Conservation (phyloP, 2,113 vertebrate genomes). For the Syngnathus floridae region DNA sequence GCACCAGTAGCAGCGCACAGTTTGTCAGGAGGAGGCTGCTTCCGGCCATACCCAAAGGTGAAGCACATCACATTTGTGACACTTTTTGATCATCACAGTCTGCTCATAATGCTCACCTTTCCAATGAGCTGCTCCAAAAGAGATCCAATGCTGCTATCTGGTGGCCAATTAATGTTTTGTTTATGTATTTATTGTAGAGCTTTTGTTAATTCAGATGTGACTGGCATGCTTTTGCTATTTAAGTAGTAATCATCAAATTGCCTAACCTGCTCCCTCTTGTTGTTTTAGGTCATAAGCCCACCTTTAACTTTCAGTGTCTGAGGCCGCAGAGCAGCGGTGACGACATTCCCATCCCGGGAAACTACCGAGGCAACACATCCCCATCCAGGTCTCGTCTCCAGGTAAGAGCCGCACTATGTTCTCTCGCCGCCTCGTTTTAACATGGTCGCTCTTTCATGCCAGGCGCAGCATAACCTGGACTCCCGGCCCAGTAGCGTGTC, state of each 20-base stretch:
- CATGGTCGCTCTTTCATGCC: background rate
- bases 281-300: slow-evolving; percentile 72
- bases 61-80: slow-evolving; percentile 11
- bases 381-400: slow-evolving; percentile 63
- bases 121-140: no score
- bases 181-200: background rate
- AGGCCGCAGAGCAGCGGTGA: slow-evolving; percentile 80
- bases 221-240: no score
- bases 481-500: slow-evolving; percentile 69
- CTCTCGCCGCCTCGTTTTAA: background rate
- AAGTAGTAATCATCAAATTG: background rate
- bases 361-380: slow-evolving; percentile 71
- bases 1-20: slow-evolving; percentile 15
- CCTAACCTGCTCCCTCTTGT: background rate
- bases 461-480: slow-evolving; percentile 72
- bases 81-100: no score
- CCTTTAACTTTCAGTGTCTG: slow-evolving; percentile 89
- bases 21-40: slow-evolving; percentile 75
- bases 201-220: background rate
- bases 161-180: no score
- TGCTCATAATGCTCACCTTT: no score
- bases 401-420: slow-evolving; percentile 51
- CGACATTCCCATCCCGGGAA: slow-evolving; percentile 82
- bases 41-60: slow-evolving; percentile 79
- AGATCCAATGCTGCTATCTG: no score